Base-by-base conservation (phyloP, 2,113 vertebrate species). In the Uria lomvia region DNA sequence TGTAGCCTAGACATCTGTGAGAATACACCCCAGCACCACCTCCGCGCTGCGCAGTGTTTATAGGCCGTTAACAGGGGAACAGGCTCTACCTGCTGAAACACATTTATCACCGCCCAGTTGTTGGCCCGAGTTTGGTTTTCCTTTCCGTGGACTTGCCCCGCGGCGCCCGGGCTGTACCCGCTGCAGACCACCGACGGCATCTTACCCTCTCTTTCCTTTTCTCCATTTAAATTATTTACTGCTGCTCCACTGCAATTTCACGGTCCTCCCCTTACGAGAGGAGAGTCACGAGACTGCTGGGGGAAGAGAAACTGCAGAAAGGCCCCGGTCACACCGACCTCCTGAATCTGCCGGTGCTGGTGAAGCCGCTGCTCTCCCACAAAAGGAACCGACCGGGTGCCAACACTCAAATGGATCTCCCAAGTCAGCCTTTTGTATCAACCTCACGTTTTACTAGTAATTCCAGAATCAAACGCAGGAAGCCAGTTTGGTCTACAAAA, bases 91-190 rank as follows among this genome's bases (percentile, higher is more conserved):
- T 38, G 36, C 59, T 30, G 42, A 62, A 52, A 53, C 2, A 4
- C 45, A 12, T 23, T 77, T 53, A 53, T 36, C 22, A 14, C 45
- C 62, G 80, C 43, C n/a, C 53, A 80, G 30, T 6, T 6, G 3
- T 53, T 15, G 50, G 34, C 3, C 43, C 11, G 21, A 78, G 75
- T 11, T 68, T 30, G 40, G 20, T 2, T 20, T 59, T 50, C 38
- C 20, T 3, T 29, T 15, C 53, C 0, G 0, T 30, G 68, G 32
- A 23, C 24, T 26, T 15, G 18, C 14, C 43, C 2, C 1, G 6
- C 7, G 9, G 56, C 27, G 77, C 60, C 42, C 2, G 14, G 34
- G 53, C 79, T 24, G 55, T 13, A 42, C 11, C 5, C 14, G 1
- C n/a, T 47, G 49, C 7, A 16, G 15, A 58, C 34, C 21, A 47